Base-by-base conservation (phyloP, 2,888 invertebrate genomes). In the Drosophila prolongata region DNA sequence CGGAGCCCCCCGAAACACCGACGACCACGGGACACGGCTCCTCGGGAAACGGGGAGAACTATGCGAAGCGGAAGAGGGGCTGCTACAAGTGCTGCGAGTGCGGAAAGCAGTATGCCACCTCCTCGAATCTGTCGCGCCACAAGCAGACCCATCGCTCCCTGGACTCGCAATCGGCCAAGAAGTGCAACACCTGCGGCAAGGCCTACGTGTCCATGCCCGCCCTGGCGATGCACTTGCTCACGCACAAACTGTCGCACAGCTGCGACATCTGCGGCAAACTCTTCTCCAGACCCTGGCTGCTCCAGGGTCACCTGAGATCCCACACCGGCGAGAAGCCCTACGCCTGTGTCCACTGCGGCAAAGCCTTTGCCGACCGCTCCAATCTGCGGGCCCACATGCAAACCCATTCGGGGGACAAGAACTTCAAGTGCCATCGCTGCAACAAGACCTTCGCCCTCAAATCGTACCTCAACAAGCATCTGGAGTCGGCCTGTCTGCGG, bases 201-300 rank as follows among this genome's bases (percentile, higher is more conserved):
- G 97, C 97, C 6, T 99, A 99, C 93, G 99, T 99, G 59, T 97
- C 97, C 80, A 99, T 99, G 98, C 99, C 99, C 0, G 98, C 99
- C 8, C 94, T 99, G 64, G 97, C 98, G 59, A 98, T 97, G 96
- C 98, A 97, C 92, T 95, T 97, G 73, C 94, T 96, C 56, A 98
- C 98, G 49, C 99, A 99, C 93, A 97, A 97, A 91, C 94, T 98
- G 86, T 95, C 95, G 35, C 98, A 99, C 93, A 96, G 96, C 89
- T 99, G 99, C 92, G 95, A 95, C 65, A 95, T 98, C 50, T 99
- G 99, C 93, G 97, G 97, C 66, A 99, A 99, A 92, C 95, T 97
- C 89, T 99, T 99, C 93, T 97, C 97, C 19, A 94, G 99, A 42
- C 98, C 98, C 16, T 99, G 99, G 98, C 94, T 99, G 61, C 94